Percentiles rank a stretch among this genome's conserved stretches.
These are phyloP conservation scores for Eupristina koningsbergeri DNA, from an alignment of 1,140 invertebrate species.

Conservation along the genomic window DNA sequence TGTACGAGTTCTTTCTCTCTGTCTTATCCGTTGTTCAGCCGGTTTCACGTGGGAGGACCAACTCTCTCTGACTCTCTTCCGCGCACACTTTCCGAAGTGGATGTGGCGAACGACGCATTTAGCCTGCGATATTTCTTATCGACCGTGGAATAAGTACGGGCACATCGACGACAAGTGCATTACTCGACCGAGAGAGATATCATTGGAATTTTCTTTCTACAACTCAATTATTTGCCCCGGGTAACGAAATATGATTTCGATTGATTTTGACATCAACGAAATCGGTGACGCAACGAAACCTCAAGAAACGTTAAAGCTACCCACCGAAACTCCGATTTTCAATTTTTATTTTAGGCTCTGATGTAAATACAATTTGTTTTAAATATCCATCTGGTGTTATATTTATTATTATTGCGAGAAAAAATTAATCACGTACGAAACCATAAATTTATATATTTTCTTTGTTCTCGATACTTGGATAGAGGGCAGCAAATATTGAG, in stretches of 20 bases:
- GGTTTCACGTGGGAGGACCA: neutral
- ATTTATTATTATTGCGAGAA: too few species aligned
- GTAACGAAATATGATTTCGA: too few species aligned
- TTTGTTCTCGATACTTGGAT: too few species aligned
- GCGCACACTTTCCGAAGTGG: neutral
- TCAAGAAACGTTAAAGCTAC: neutral
- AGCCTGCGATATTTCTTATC: neutral
- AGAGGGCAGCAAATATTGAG: too few species aligned
- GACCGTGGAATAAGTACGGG: neutral
- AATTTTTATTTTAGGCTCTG: neutral
- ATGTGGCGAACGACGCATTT: neutral
- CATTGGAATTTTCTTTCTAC: neutral
- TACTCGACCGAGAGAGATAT: neutral
- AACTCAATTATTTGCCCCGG: neutral
- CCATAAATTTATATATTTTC: too few species aligned
- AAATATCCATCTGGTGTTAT: too few species aligned
- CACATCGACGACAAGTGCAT: constrained; percentile 1
- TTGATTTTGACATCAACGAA: neutral
- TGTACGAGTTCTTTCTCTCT: neutral
- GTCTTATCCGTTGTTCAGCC: constrained; percentile 11
- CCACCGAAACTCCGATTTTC: neutral
- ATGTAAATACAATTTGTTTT: too few species aligned
- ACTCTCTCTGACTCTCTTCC: neutral
- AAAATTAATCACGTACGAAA: too few species aligned
- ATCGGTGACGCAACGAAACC: neutral